phyloP scores from a whole-genome alignment of 2,113 vertebrate species.

The Malurus melanocephalus region DNA sequence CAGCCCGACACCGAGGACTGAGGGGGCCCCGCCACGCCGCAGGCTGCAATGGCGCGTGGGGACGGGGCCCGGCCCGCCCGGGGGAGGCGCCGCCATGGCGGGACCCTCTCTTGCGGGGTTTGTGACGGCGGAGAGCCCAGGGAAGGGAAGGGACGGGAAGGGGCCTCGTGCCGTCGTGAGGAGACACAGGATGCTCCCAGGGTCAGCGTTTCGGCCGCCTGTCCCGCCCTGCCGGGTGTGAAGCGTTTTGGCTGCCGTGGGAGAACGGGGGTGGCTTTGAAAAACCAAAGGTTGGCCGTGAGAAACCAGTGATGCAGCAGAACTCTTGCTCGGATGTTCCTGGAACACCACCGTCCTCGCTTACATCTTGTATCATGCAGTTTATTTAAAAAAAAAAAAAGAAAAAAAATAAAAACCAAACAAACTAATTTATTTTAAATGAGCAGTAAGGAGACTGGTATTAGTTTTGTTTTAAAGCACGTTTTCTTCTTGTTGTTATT shows the following conservation, averaged over 20 bases:
- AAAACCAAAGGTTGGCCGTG: slow-evolving; percentile 43
- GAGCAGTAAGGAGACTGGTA: not conserved
- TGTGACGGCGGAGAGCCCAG: not conserved
- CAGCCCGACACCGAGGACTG: slow-evolving; percentile 87
- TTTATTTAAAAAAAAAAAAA: slow-evolving; percentile 3
- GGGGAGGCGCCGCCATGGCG: not conserved
- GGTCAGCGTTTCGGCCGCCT: not conserved
- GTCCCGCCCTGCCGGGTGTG: not conserved
- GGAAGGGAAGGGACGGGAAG: not conserved
- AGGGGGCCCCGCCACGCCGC: not conserved
- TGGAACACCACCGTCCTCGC: not conserved
- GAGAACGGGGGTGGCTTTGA: slow-evolving; percentile 21
- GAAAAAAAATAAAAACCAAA: not conserved
- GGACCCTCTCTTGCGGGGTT: not conserved
- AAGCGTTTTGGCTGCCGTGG: not conserved
- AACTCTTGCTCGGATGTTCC: not conserved
- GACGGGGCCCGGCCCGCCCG: not conserved
- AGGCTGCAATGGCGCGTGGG: not conserved
- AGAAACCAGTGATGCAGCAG: slow-evolving; percentile 4
- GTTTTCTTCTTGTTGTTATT: not conserved
- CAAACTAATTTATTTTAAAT: slow-evolving; percentile 28
- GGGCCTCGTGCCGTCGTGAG: accelerated
- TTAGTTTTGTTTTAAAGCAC: slow-evolving; percentile 8
- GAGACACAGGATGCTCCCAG: not conserved
- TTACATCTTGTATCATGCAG: not conserved